Evolutionary conservation across 2,113 vertebrate species (phyloP), one percentile per base, ranked within the genome.

Genomic region (Phalacrocorax aristotelis): DNA sequence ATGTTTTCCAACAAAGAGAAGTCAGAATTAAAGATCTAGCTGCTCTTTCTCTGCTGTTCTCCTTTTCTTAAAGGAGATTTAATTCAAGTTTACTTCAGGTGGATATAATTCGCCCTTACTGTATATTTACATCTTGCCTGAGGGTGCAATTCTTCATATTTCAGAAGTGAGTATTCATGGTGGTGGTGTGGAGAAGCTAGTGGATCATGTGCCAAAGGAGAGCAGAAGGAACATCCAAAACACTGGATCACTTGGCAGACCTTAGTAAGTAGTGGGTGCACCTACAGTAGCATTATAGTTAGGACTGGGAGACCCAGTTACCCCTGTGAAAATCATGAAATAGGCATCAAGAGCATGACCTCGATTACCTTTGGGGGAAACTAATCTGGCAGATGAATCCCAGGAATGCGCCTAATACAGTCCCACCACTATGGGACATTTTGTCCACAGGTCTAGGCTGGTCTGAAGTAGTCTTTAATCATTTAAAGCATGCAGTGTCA

Each of bases 401-500:
- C 14, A 38, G 15, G 13, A 36, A 55, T 20, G 15, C 1, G 5
- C 11, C 2, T 23, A 27, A 5, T 22, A 4, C 6, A 10, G 4
- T 70, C 29, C 8, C 7, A 30, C 7, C 48, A 30, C 36, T 25
- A 11, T 16, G 15, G 13, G n/a, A 5, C 1, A 7, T 57, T 90
- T 64, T 89, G 15, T 44, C 9, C 26, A 48, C 9, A n/a, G 13
- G 9, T 25, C 14, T 61, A 82, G 25, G 21, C 29, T 87, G 15
- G 8, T 71, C 6, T 17, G 14, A 82, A 40, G 14, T 29, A 26
- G 2, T 2, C 46, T 86, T 77, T 49, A 40, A 68, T 40, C 4
- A 48, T 40, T 44, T 55, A 36, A 80, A 69, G 8, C 15, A 29
- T 7, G 3, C 2, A 64, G 15, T 57, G 13, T 51, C 64, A 83